These are phyloP conservation scores for Scaptomyza pallida DNA, from an alignment of 1,140 invertebrate species.

Conservation along the genomic window DNA sequence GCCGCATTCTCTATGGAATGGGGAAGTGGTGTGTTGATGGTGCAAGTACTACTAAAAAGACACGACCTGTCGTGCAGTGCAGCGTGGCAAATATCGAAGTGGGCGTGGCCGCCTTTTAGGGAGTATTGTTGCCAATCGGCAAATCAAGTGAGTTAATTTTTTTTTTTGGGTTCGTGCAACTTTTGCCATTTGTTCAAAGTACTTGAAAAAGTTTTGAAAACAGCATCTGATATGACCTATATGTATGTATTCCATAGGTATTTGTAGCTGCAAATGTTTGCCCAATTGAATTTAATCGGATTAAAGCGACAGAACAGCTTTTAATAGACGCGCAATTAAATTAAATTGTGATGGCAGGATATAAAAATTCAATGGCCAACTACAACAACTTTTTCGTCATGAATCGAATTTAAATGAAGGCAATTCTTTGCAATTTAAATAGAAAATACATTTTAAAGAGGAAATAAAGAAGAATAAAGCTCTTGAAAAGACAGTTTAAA, in stretches of 20 bases:
- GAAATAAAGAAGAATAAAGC: background rate
- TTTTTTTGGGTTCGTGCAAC: slow-evolving; percentile 32
- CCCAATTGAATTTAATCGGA: slow-evolving; percentile 62
- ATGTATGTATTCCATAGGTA: slow-evolving; percentile 44
- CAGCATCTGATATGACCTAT: slow-evolving; percentile 50
- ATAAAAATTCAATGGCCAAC: slow-evolving; percentile 30
- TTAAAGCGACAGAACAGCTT: slow-evolving; percentile 36
- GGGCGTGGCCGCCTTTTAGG: slow-evolving; percentile 29
- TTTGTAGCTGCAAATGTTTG: slow-evolving; percentile 35
- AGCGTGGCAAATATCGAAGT: slow-evolving; percentile 23
- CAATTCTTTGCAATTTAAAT: background rate
- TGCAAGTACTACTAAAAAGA: background rate
- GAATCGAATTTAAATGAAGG: slow-evolving; percentile 19
- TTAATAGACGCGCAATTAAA: slow-evolving; percentile 67
- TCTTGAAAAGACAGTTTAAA: background rate
- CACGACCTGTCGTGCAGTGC: background rate
- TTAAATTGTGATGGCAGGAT: slow-evolving; percentile 58
- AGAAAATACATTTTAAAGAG: background rate
- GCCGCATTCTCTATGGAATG: slow-evolving; percentile 21
- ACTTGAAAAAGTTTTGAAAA: slow-evolving; percentile 45
- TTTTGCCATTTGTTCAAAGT: slow-evolving; percentile 34
- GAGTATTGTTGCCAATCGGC: slow-evolving; percentile 33
- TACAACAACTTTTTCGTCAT: slow-evolving; percentile 26
- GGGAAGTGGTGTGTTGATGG: slow-evolving; percentile 32
- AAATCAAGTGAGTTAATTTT: slow-evolving; percentile 21